Conservation (phyloP, 2,113 vertebrate genomes). For the Leucoraja erinaceus region DNA sequence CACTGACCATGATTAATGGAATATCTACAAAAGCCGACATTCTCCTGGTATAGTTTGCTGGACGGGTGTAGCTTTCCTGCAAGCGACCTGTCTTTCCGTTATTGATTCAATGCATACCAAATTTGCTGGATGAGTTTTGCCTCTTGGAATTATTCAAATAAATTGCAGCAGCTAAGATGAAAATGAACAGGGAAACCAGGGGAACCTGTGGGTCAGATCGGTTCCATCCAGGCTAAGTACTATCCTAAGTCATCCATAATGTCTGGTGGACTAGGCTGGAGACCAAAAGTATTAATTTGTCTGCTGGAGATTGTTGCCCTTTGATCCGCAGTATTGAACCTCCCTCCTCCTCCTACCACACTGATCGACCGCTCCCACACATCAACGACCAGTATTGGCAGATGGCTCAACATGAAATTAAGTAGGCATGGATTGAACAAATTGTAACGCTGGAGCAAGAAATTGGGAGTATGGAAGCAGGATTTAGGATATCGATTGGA, state of each 20-base stretch:
- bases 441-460: background rate
- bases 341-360: background rate
- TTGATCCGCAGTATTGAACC: background rate
- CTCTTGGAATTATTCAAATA: background rate
- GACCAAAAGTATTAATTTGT: too few relatives aligned
- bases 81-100: constrained; percentile 16
- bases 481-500: background rate
- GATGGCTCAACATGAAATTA: too few relatives aligned
- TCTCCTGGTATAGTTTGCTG: background rate
- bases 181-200: background rate
- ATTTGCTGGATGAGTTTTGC: background rate
- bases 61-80: background rate
- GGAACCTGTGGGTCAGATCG: background rate
- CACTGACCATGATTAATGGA: constrained; percentile 39
- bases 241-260: background rate
- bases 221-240: background rate
- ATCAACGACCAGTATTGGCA: background rate
- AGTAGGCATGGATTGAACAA: background rate
- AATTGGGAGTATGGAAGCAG: background rate
- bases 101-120: background rate
- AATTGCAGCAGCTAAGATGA: background rate
- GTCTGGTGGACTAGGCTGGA: too few relatives aligned
- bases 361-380: background rate
- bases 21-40: background rate
- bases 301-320: background rate